phyloP scores from a whole-genome alignment of 2,113 vertebrate genomes.

The Pedionomus torquatus region DNA sequence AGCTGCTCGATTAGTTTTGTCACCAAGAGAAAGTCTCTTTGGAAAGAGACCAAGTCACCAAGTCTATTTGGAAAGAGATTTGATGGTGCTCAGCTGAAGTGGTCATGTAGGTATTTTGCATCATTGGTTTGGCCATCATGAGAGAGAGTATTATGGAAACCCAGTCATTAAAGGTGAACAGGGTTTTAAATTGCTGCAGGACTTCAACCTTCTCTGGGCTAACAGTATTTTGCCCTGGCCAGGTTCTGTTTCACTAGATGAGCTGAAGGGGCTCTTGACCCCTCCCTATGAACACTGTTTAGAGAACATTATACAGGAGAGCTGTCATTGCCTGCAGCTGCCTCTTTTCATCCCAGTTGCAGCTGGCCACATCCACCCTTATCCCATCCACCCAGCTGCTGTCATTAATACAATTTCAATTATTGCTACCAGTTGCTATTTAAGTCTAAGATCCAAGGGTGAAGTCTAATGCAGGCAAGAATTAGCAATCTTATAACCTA shows the following conservation, averaged over 20 bases:
- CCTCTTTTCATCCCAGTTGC: neutral
- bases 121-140: neutral
- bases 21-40: neutral
- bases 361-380: neutral
- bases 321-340: neutral
- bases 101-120: neutral
- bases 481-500: neutral
- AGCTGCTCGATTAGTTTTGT: neutral
- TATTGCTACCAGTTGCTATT: neutral
- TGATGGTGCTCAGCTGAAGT: neutral
- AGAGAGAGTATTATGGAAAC: neutral
- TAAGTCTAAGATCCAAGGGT: neutral
- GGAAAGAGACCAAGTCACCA: neutral
- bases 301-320: neutral
- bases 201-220: neutral
- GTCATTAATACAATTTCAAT: neutral
- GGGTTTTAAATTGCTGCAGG: neutral
- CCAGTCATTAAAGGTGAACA: neutral
- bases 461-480: neutral
- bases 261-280: neutral
- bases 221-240: neutral
- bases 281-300: neutral
- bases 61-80: neutral
- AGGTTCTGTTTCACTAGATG: neutral
- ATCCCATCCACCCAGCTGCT: neutral